A percentile compares a stretch with the other conserved stretches of the same genome.
These are phyloP conservation scores for Danio choprae DNA, from an alignment of 2,797 vertebrate genomes.

Conservation along the genomic window DNA sequence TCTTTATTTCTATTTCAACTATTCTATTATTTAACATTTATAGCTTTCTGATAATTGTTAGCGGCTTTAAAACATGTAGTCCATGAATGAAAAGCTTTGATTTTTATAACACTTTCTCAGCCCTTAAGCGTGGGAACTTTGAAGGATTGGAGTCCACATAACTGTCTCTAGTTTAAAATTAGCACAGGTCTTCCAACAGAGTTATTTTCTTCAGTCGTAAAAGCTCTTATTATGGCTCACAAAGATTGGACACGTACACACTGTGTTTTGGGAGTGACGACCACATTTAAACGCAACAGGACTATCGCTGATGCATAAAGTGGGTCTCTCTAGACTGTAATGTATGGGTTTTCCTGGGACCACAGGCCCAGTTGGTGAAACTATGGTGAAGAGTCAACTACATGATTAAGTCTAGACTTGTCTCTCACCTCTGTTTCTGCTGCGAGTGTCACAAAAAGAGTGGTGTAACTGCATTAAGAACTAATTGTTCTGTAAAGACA, in stretches of 20 bases:
- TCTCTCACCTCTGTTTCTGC: not conserved
- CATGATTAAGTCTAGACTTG: not conserved
- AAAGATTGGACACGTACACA: slow-evolving; percentile 10
- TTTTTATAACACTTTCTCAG: not conserved
- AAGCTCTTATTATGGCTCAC: slow-evolving; percentile 20
- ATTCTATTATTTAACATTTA: too few species aligned
- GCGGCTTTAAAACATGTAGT: not conserved
- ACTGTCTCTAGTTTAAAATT: slow-evolving; percentile 8
- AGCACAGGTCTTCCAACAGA: not conserved
- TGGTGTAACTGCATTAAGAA: not conserved
- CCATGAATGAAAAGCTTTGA: not conserved
- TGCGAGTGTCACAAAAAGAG: not conserved
- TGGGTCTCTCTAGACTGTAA: slow-evolving; percentile 1
- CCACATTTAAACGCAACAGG: not conserved
- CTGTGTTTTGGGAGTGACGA: slow-evolving; percentile 9
- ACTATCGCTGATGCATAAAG: not conserved
- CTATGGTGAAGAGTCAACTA: not conserved
- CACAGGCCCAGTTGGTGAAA: not conserved
- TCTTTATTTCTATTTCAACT: slow-evolving; percentile 1
- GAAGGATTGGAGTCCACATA: not conserved
- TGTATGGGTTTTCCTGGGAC: not conserved
- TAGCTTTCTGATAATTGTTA: not conserved
- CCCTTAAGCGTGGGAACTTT: slow-evolving; percentile 19
- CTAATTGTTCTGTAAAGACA: not conserved
- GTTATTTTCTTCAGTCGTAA: not conserved